phyloP scores from a whole-genome alignment of 1,140 invertebrate species.

The Zaprionus kolodkinae region DNA sequence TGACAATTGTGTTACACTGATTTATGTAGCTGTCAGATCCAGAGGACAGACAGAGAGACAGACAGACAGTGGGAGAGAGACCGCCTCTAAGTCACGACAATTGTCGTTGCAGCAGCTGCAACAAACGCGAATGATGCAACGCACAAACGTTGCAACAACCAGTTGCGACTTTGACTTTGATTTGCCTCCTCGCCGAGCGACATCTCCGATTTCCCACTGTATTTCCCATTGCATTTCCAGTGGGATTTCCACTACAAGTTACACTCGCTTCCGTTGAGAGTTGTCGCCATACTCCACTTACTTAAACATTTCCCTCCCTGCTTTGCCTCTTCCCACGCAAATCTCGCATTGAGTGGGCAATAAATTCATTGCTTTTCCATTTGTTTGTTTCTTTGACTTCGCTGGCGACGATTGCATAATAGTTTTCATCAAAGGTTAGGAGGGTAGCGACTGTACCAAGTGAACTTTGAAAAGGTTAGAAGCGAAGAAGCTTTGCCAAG shows the following conservation, averaged over 20 bases:
- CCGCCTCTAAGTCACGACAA: slow-evolving; percentile 67
- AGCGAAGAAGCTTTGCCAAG: neutral
- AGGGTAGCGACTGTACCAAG: neutral
- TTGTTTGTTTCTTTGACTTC: slow-evolving; percentile 31
- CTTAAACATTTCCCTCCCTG: neutral
- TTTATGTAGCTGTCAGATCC: slow-evolving; percentile 70
- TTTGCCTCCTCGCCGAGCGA: too few relatives aligned
- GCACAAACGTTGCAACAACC: slow-evolving; percentile 68
- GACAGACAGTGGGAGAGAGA: neutral
- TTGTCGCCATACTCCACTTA: slow-evolving; percentile 47
- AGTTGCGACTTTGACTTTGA: slow-evolving; percentile 79
- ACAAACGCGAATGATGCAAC: slow-evolving; percentile 60
- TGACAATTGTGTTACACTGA: slow-evolving; percentile 79
- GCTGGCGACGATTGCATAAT: slow-evolving; percentile 56
- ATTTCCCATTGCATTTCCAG: slow-evolving; percentile 28
- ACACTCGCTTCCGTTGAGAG: slow-evolving; percentile 71
- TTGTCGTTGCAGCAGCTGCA: slow-evolving; percentile 20
- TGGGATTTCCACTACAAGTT: slow-evolving; percentile 23
- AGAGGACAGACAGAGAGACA: slow-evolving; percentile 8
- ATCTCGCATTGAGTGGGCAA: slow-evolving; percentile 48
- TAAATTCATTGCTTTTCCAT: slow-evolving; percentile 63
- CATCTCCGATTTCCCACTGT: slow-evolving; percentile 30
- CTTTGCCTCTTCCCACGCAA: neutral
- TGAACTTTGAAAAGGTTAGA: slow-evolving; percentile 16
- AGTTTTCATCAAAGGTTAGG: slow-evolving; percentile 40